Conservation (phyloP, 2,888 invertebrate genomes). For the Nemapogon koenigi region DNA sequence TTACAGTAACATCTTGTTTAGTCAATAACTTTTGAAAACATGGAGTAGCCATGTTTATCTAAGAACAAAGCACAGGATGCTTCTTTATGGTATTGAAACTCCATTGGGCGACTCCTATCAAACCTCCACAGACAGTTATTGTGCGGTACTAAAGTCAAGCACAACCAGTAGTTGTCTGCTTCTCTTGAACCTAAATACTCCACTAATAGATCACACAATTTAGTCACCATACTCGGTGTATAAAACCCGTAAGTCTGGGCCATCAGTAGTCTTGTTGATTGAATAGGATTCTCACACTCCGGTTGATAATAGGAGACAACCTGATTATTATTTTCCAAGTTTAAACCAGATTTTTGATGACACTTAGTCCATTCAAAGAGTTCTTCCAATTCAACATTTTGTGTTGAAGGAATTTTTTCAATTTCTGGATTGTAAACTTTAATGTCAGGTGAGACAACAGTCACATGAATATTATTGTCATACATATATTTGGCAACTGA, state of each 20-base stretch:
- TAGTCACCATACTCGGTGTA: conserved; percentile 26
- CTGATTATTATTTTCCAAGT: conserved; percentile 33
- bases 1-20: too few species aligned
- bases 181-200: conserved; percentile 30
- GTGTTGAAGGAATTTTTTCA: conserved; percentile 32
- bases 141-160: conserved; percentile 39
- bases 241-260: conserved; percentile 38
- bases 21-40: too few species aligned
- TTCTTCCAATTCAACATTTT: conserved; percentile 36
- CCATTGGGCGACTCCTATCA: conserved; percentile 26
- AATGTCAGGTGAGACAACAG: conserved; percentile 23
- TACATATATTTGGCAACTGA: conserved; percentile 49
- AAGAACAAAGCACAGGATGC: conserved; percentile 40
- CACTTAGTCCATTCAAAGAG: conserved; percentile 50
- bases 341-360: conserved; percentile 28
- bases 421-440: conserved; percentile 29
- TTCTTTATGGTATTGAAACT: conserved; percentile 45
- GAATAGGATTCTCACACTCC: conserved; percentile 29
- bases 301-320: conserved; percentile 42
- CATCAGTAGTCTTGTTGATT: conserved; percentile 35
- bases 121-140: conserved; percentile 43
- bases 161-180: conserved; percentile 35
- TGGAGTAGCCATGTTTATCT: conserved; percentile 22
- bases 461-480: conserved; percentile 29
- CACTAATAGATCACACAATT: conserved; percentile 26